Base-by-base conservation (phyloP, 2,113 vertebrate species). In the Clarias batrachus region DNA sequence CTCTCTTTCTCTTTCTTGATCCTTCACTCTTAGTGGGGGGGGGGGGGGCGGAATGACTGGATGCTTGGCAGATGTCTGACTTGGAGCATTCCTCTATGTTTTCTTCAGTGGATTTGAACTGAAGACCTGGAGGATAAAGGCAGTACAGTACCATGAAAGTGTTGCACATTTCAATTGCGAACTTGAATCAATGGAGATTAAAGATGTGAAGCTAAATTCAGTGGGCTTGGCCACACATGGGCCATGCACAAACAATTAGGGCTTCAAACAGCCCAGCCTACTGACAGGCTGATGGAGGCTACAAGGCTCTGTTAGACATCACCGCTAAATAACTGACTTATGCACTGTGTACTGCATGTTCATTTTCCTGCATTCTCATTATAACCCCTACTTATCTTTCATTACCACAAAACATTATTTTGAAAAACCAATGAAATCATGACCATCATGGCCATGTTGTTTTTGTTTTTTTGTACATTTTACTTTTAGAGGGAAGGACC, bases 141-240 rank as follows among this genome's bases (percentile, higher is more conserved):
- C 77, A 85, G 81, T 80, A 21, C 88, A 85, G 77, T 80, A 21
- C 88, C 88, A 89, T 87, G 91, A 94, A 88, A 88, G 74, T 86
- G 90, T 65, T 77, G 84, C 52, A 83, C 65, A 89, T 93, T 92
- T 90, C 92, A 92, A 90, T 89, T 91, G 91, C 88, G 85, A 91
- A 92, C 91, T 93, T 91, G 90, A 90, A 92, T 91, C 77, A 83
- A 63, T 68, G 84, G 74, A 89, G 92, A 92, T 91, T 92, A 94
- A 94, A 89, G 90, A 91, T 88, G 33, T 13, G 48, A 71, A 92
- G 87, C 93, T 92, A 90, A 84, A 91, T 92, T 82, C 68, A 90
- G 73, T 65, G 60, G 60, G 33, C 92, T 91, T 92, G 88, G 88
- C 89, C 90, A 30, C 84, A 88, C 88, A 82, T 41, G 52, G 70